phyloP scores from a whole-genome alignment of 2,797 vertebrate species.

The Uromys caudimaculatus region DNA sequence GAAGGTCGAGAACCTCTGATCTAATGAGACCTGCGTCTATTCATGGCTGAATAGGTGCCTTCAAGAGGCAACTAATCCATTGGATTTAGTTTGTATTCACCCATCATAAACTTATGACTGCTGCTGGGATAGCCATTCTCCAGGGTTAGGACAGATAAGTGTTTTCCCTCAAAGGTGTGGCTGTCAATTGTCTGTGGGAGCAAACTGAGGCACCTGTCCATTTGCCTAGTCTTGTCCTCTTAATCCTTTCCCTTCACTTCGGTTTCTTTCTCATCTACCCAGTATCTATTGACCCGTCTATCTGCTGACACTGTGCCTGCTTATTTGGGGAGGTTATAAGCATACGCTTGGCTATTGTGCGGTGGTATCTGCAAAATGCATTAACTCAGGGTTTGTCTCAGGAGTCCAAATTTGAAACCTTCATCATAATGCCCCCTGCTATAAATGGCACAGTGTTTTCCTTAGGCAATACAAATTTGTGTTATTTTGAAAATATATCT shows the following conservation, averaged over 20 bases:
- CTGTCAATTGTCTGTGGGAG: neutral
- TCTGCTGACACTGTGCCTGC: constrained; percentile 53
- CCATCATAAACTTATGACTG: neutral
- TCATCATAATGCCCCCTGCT: constrained; percentile 52
- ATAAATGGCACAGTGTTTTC: constrained; percentile 21
- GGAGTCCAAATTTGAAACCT: constrained; percentile 66
- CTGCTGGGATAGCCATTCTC: neutral
- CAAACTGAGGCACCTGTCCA: neutral
- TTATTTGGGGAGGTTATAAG: constrained; percentile 36
- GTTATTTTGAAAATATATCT: constrained; percentile 59
- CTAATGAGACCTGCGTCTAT: neutral
- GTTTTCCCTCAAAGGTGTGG: neutral
- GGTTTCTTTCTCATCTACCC: constrained; percentile 46
- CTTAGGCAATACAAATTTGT: constrained; percentile 23
- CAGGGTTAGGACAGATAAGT: neutral
- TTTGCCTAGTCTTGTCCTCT: neutral
- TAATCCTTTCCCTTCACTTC: neutral
- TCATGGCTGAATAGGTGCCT: neutral
- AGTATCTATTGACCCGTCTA: constrained; percentile 38
- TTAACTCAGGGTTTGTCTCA: constrained; percentile 57
- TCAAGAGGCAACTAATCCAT: neutral
- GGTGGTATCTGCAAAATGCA: constrained; percentile 64
- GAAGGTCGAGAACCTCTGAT: neutral
- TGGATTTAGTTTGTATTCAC: neutral
- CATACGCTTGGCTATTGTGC: neutral